Evolutionary conservation across 2,888 invertebrate species (phyloP).

Genomic region (Clostera curtula): DNA sequence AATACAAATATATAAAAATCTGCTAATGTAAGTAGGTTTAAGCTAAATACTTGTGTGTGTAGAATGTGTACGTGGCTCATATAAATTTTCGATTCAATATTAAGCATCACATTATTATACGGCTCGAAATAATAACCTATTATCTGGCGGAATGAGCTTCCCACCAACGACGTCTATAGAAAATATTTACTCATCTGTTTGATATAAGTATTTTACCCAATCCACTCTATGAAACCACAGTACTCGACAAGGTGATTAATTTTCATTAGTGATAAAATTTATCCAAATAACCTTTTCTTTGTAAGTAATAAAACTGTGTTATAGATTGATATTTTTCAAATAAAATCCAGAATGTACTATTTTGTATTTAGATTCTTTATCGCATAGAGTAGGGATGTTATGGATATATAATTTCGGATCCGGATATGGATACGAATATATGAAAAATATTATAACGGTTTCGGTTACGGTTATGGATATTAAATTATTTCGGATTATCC

Average conservation of each 20-base stretch:
- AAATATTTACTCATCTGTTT: slow-evolving; percentile 18
- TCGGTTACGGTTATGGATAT: too few species aligned
- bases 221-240: slow-evolving; percentile 14
- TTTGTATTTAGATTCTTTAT: too few species aligned
- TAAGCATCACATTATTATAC: slow-evolving; percentile 16
- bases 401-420: too few species aligned
- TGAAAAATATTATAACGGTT: too few species aligned
- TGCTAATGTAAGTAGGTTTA: too few species aligned
- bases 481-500: too few species aligned
- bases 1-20: too few species aligned
- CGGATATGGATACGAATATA: too few species aligned
- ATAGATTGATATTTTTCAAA: too few species aligned
- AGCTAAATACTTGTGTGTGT: too few species aligned
- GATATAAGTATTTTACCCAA: slow-evolving; percentile 14
- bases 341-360: too few species aligned
- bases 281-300: background rate
- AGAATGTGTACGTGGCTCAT: slow-evolving; percentile 12
- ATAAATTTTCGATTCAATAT: slow-evolving; percentile 13
- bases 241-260: slow-evolving; percentile 10
- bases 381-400: too few species aligned
- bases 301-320: background rate
- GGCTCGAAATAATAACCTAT: slow-evolving; percentile 21
- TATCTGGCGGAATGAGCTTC: slow-evolving; percentile 19
- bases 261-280: slow-evolving; percentile 4
- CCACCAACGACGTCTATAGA: slow-evolving; percentile 14